Evolutionary conservation across 2,113 vertebrate species (phyloP).

Genomic region (Mobula birostris): DNA sequence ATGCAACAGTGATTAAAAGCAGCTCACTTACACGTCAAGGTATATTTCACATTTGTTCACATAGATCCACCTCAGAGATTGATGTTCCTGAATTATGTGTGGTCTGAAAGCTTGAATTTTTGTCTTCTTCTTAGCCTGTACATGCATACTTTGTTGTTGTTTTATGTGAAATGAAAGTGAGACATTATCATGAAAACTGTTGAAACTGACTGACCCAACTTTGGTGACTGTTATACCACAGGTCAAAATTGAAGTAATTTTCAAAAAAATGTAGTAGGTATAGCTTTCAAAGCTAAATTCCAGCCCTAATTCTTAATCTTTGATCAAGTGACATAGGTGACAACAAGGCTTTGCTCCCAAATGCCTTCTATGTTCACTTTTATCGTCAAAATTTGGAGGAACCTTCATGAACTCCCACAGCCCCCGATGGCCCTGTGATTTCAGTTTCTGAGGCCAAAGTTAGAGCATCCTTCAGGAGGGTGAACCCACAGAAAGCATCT

Average conservation of each 20-base stretch:
- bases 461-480: too few species aligned
- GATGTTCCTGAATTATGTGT: background rate
- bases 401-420: too few species aligned
- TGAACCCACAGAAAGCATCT: too few species aligned
- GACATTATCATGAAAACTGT: background rate
- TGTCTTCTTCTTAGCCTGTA: background rate
- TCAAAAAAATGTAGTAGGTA: background rate
- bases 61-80: background rate
- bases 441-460: too few species aligned
- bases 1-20: constrained; percentile 67
- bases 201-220: background rate
- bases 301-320: background rate
- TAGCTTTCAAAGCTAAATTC: background rate
- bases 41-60: constrained; percentile 44
- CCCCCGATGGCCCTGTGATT: too few species aligned
- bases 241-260: background rate
- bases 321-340: too few species aligned
- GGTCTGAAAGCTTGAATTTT: background rate
- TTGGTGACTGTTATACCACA: background rate
- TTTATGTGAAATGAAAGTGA: background rate
- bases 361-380: too few species aligned
- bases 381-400: too few species aligned
- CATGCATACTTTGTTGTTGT: background rate
- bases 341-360: too few species aligned
- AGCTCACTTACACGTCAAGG: constrained; percentile 86